Conservation (phyloP, 2,113 vertebrate genomes). For the Mustelus asterias region DNA sequence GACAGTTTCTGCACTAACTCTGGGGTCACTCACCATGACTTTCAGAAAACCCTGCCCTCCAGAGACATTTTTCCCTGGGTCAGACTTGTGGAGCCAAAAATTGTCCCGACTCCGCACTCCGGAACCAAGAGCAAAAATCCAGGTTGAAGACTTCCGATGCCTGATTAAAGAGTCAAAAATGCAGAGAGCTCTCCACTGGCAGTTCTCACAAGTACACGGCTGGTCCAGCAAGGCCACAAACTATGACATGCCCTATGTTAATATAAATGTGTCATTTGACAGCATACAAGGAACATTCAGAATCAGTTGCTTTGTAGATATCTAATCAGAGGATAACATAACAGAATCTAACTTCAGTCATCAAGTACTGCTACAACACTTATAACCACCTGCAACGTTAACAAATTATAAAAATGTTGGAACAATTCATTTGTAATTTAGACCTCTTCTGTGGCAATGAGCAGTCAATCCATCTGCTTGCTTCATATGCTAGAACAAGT, state of each 20-base stretch:
- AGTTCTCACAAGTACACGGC: neutral
- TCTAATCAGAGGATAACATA: neutral
- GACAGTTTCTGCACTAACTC: too few relatives aligned
- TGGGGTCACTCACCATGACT: too few relatives aligned
- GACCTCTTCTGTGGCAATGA: neutral
- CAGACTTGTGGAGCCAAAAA: too few relatives aligned
- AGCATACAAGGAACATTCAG: neutral
- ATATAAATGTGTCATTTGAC: neutral
- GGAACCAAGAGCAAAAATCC: too few relatives aligned
- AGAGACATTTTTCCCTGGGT: too few relatives aligned
- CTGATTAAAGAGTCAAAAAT: neutral
- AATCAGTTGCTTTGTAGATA: neutral
- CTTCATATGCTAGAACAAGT: neutral
- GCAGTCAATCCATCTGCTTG: constrained; percentile 13
- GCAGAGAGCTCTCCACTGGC: neutral
- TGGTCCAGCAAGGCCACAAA: neutral
- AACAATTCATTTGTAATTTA: neutral
- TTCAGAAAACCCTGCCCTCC: too few relatives aligned
- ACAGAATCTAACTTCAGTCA: neutral
- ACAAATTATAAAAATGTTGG: neutral
- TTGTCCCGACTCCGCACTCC: too few relatives aligned
- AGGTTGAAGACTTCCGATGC: too few relatives aligned
- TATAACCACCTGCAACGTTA: neutral
- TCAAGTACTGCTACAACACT: neutral
- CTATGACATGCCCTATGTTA: neutral